phyloP scores from a whole-genome alignment of 2,113 vertebrate species.

The Colaptes auratus region DNA sequence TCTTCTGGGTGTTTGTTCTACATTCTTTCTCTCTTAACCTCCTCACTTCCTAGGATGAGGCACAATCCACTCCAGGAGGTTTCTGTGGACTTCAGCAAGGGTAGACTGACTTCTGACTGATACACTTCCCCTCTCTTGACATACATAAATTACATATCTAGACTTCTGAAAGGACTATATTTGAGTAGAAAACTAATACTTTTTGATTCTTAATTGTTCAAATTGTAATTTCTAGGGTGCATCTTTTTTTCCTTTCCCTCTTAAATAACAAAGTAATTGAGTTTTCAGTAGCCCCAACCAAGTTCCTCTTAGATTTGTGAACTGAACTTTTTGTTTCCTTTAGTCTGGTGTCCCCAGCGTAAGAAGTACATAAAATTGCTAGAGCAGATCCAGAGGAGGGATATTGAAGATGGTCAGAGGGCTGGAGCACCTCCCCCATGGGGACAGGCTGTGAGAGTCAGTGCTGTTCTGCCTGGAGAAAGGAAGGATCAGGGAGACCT shows the following conservation, averaged over 20 bases:
- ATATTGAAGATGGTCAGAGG: too few relatives aligned
- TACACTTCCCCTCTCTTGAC: background rate
- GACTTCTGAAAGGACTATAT: background rate
- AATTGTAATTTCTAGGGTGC: background rate
- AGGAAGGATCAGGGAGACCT: too few relatives aligned
- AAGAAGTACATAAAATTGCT: too few relatives aligned
- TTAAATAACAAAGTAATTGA: slow-evolving; percentile 18
- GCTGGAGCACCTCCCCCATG: too few relatives aligned
- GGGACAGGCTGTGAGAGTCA: too few relatives aligned
- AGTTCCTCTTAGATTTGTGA: background rate
- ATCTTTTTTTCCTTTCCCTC: background rate
- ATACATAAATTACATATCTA: background rate
- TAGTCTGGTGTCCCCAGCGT: background rate
- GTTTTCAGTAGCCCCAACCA: background rate
- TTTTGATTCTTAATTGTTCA: background rate
- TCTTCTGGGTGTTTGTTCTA: background rate
- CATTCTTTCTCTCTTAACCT: background rate
- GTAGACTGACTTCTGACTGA: background rate
- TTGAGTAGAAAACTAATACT: background rate
- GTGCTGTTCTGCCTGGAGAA: too few relatives aligned
- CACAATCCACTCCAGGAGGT: background rate
- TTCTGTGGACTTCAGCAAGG: background rate
- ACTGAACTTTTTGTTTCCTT: slow-evolving; percentile 29
- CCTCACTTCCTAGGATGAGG: background rate
- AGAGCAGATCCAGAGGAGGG: too few relatives aligned